These are phyloP conservation scores for Copidosoma floridanum DNA, from an alignment of 1,140 invertebrate genomes.

Conservation along the genomic window DNA sequence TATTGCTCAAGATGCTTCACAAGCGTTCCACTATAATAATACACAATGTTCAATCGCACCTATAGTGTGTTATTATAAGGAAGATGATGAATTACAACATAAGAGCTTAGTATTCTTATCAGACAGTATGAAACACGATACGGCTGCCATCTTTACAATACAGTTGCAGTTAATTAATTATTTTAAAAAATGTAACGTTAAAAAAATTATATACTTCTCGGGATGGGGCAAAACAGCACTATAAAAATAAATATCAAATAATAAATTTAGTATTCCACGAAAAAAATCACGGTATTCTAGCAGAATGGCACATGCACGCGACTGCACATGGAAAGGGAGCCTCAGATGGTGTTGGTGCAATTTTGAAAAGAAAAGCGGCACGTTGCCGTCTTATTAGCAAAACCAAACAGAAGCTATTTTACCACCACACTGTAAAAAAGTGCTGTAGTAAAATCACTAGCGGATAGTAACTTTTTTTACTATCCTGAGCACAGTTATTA, in stretches of 20 bases:
- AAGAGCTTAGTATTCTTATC: conserved; percentile 2
- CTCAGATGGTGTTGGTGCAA: conserved; percentile 28
- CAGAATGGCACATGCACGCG: conserved; percentile 42
- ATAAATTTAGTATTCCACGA: conserved; percentile 27
- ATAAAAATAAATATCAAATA: conserved; percentile 23
- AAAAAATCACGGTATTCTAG: conserved; percentile 29
- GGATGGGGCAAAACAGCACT: conserved; percentile 22
- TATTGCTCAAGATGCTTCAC: not conserved
- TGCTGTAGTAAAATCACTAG: too few relatives aligned
- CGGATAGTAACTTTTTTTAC: too few relatives aligned
- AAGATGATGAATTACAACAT: conserved; percentile 14
- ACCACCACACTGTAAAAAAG: too few relatives aligned
- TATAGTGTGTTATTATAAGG: not conserved
- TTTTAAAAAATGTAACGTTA: conserved; percentile 2
- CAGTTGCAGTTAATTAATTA: not conserved
- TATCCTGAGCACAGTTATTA: too few relatives aligned
- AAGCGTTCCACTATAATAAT: conserved; percentile 2
- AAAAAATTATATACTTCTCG: conserved; percentile 5
- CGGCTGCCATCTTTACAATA: not conserved
- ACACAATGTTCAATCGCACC: not conserved
- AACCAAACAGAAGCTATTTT: conserved; percentile 2
- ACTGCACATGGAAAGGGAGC: conserved; percentile 40
- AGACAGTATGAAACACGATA: conserved; percentile 5
- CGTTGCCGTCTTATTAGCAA: conserved; percentile 20
- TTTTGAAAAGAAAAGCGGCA: conserved; percentile 25